Base-by-base conservation (phyloP, 2,797 vertebrate species). In the Epinephelus awoara region DNA sequence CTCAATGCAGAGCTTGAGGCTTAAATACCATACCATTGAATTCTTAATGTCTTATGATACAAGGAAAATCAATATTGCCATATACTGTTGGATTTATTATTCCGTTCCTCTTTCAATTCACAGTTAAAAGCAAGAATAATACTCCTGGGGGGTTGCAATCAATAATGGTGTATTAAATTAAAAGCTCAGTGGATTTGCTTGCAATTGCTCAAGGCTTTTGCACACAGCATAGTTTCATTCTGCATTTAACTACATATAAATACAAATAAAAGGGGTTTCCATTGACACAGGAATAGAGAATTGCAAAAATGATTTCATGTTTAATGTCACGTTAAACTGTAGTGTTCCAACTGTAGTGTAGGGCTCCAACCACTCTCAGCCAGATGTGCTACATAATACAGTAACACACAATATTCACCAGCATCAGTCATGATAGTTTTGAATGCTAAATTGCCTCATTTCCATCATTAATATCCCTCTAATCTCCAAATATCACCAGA, bases 61-160 rank as follows among this genome's bases (percentile, higher is more conserved):
- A 62, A 23, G 55, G 25, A 56, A 59, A 84, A 86, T 90, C 88
- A 72, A 85, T 92, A 72, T 8, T 25, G 17, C 52, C 29, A 34
- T 79, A 0, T 65, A 51, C n/a, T 44, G 1, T 47, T 17, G 64
- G 78, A 77, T 67, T 68, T 50, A 84, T 82, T 71, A 79, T 52
- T 42, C 50, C 3, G 11, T 29, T 67, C 38, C 34, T 61, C 29
- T 64, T 82, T 72, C 49, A 79, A 14, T 79, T 64, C 64, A 59
- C 66, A 62, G 57, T 67, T 75, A 57, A 79, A 82, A 82, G 72
- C 63, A 21, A 5, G 14, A 59, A 61, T 57, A 65, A 72, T n/a
- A 4, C 61, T 73, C 63, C 46, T 17, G 67, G 68, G 18, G 27
- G 73, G 12, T 25, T 59, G 21, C 54, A 65, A 85, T 88, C 72